Conservation (phyloP, 2,888 invertebrate genomes). For the Trypoxylon attenuatum region DNA sequence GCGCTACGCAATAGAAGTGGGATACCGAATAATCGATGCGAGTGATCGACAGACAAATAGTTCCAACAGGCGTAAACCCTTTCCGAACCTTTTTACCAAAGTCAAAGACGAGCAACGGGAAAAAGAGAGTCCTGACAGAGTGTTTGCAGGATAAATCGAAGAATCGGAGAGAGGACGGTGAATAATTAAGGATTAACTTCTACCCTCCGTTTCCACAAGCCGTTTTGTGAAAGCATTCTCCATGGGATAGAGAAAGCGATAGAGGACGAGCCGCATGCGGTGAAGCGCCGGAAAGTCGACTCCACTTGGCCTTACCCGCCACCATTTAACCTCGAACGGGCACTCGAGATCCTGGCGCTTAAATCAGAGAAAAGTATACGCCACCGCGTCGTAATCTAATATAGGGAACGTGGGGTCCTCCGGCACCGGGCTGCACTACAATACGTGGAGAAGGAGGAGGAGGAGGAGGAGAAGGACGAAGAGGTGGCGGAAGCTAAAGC, state of each 20-base stretch:
- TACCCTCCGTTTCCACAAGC: not conserved
- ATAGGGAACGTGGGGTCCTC: constrained; percentile 4
- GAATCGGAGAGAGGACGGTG: not conserved
- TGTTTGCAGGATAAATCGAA: not conserved
- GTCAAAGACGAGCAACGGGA: not conserved
- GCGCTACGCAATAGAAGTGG: too few species aligned
- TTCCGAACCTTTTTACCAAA: not conserved
- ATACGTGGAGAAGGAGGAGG: not conserved
- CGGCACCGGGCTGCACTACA: not conserved
- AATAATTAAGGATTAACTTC: not conserved
- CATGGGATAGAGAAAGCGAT: too few species aligned
- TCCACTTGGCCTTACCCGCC: constrained; percentile 2
- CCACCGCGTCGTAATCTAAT: constrained; percentile 3
- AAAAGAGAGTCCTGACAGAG: not conserved
- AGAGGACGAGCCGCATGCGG: not conserved
- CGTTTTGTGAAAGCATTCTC: too few species aligned
- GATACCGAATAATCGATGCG: not conserved
- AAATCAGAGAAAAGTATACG: constrained; percentile 18
- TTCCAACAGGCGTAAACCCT: not conserved
- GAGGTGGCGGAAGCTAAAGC: not conserved
- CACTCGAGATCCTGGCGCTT: constrained; percentile 10
- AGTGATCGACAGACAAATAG: not conserved
- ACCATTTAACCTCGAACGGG: constrained; percentile 10
- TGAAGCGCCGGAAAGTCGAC: not conserved
- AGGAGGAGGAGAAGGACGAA: not conserved